phyloP scores from a whole-genome alignment of 2,888 invertebrate genomes.

The Agrotis exclamationis region DNA sequence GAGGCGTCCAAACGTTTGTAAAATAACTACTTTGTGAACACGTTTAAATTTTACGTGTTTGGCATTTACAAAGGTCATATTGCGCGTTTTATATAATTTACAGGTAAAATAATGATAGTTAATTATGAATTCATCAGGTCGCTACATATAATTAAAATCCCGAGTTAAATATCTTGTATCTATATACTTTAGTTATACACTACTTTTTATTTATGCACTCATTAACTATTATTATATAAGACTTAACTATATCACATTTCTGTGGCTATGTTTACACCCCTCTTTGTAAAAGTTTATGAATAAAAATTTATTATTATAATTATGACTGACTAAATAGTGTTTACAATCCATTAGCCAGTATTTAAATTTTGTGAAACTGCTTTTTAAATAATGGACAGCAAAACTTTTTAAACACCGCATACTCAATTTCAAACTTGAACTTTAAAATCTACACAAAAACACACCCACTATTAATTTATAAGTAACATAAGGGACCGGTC shows the following conservation, averaged over 20 bases:
- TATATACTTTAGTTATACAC: too few relatives aligned
- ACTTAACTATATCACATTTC: too few relatives aligned
- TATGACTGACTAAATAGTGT: not conserved
- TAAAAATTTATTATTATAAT: too few relatives aligned
- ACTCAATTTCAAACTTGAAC: not conserved
- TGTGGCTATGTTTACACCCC: too few relatives aligned
- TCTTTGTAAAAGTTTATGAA: too few relatives aligned
- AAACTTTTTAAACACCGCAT: not conserved
- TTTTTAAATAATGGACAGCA: not conserved
- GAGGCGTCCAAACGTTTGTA: not conserved
- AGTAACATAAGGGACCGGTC: conserved; percentile 1
- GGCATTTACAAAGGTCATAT: not conserved
- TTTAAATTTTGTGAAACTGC: conserved; percentile 11
- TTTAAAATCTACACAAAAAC: not conserved
- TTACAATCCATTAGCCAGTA: not conserved
- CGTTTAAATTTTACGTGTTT: conserved; percentile 1
- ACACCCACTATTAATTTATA: conserved; percentile 6
- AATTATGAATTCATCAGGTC: too few relatives aligned
- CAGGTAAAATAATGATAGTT: not conserved
- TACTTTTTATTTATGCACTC: too few relatives aligned
- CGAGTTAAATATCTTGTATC: too few relatives aligned
- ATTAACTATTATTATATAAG: too few relatives aligned
- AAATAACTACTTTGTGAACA: not conserved
- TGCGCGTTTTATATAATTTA: not conserved
- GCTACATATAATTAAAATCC: too few relatives aligned